Percentiles rank a stretch among this genome's conserved stretches.
phyloP scores from a whole-genome alignment of 2,888 invertebrate genomes.

The Xestoiulus laeticollis region DNA sequence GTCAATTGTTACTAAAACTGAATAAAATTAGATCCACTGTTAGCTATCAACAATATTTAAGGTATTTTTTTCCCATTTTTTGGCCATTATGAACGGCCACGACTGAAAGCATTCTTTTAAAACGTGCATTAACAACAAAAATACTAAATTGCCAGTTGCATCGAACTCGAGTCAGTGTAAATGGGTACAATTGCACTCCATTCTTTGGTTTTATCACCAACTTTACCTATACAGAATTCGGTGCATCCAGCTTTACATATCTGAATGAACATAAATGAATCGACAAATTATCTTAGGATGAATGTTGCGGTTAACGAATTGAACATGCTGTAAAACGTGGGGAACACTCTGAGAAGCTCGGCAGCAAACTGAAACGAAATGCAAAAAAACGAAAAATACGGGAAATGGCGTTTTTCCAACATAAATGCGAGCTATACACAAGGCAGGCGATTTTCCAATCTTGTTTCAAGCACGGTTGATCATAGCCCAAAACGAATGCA shows the following conservation, averaged over 20 bases:
- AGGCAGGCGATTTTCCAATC: neutral
- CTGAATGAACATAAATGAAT: neutral
- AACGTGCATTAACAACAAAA: neutral
- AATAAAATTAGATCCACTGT: too few relatives aligned
- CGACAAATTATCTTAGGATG: neutral
- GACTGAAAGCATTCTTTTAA: neutral
- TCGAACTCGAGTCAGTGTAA: neutral
- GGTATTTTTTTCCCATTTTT: too few relatives aligned
- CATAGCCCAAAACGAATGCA: neutral
- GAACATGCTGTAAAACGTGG: neutral
- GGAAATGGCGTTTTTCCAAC: slow-evolving; percentile 9
- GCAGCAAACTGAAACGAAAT: neutral
- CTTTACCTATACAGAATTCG: neutral
- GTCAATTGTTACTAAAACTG: too few relatives aligned
- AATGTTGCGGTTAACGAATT: neutral
- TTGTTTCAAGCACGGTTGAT: neutral
- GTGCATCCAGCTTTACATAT: neutral
- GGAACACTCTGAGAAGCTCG: neutral
- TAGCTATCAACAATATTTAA: too few relatives aligned
- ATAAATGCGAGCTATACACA: slow-evolving; percentile 23
- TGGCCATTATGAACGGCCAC: neutral
- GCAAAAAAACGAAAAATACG: neutral
- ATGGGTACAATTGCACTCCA: neutral
- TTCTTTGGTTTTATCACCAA: neutral
- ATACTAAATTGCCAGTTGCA: neutral